These are phyloP conservation scores for Aricia agestis DNA, from an alignment of 1,140 invertebrate species.

Conservation along the genomic window DNA sequence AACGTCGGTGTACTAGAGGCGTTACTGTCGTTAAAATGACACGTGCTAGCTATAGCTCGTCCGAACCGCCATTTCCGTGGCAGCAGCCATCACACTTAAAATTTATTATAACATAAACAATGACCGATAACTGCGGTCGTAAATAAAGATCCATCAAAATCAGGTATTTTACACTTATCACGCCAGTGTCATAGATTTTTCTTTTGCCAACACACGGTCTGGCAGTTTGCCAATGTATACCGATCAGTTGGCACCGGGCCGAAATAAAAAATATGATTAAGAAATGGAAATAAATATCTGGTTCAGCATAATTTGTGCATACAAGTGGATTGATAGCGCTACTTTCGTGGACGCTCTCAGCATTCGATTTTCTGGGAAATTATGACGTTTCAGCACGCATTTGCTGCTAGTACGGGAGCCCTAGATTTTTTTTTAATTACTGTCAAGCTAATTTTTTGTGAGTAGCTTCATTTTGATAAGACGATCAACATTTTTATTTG, in stretches of 20 bases:
- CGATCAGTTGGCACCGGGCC: conserved; percentile 56
- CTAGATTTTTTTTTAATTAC: too few relatives aligned
- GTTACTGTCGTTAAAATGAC: too few relatives aligned
- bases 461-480: too few relatives aligned
- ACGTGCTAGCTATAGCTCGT: too few relatives aligned
- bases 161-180: conserved; percentile 31
- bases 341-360: not conserved
- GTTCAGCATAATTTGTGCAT: not conserved
- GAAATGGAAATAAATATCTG: conserved; percentile 8
- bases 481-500: too few relatives aligned
- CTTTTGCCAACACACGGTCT: conserved; percentile 35
- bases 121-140: not conserved
- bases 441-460: too few relatives aligned
- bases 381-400: not conserved
- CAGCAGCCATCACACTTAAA: not conserved
- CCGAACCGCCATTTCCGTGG: not conserved
- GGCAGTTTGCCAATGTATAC: conserved; percentile 51
- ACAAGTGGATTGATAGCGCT: not conserved
- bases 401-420: too few relatives aligned
- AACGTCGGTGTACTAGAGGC: too few relatives aligned
- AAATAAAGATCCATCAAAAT: conserved; percentile 21
- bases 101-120: not conserved
- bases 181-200: conserved; percentile 30
- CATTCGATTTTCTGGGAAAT: not conserved
- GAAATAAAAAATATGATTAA: conserved; percentile 34